Base-by-base conservation (phyloP, 2,888 invertebrate genomes). In the Ornithoptera alexandrae region DNA sequence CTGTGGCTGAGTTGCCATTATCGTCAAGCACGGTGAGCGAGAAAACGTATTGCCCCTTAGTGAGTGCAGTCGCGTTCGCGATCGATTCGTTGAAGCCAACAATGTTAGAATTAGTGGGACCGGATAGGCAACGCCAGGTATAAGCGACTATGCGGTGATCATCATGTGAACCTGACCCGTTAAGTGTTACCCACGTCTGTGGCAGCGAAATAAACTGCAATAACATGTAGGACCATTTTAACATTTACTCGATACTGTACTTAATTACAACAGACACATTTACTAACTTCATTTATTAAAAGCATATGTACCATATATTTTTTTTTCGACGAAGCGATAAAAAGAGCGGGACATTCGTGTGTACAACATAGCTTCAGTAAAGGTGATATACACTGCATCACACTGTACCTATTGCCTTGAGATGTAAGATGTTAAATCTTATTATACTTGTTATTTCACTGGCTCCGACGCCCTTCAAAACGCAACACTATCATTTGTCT, bases 31-130 rank as follows among this genome's bases (percentile, higher is more conserved):
- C 97, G n/a, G 95, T 96, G 72, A 98, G 87, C 79, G 95, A 95
- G 84, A 97, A 96, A 68, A 94, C 91, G 81, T 98, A 98, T 69
- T 95, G 94, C 0, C 98, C 98, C 79, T 97, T 96, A 0, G 97
- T 97, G 57, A 97, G 92, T 0, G 94, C 93, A 0, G 97, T 97
- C 0, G 96, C 96, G 85, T 97, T 97, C 15, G 96, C 96, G 66
- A 94, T 85, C 0, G 95, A 94, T 79, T 94, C 93, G 83, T 95
- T 95, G 72, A 90, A 91, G 77, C 93, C 87, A 58, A 89, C 57
- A 64, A 92, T 86, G 78, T 77, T 88, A 59, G 95, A 94, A 78
- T 93, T 94, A 76, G 94, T 94, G 12, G 96, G 95, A 1, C 95
- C 95, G 73, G 93, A 94, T 10, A 96, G 86, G 83, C 97, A 96